phyloP scores from a whole-genome alignment of 2,113 vertebrate genomes.

The Lynx canadensis region DNA sequence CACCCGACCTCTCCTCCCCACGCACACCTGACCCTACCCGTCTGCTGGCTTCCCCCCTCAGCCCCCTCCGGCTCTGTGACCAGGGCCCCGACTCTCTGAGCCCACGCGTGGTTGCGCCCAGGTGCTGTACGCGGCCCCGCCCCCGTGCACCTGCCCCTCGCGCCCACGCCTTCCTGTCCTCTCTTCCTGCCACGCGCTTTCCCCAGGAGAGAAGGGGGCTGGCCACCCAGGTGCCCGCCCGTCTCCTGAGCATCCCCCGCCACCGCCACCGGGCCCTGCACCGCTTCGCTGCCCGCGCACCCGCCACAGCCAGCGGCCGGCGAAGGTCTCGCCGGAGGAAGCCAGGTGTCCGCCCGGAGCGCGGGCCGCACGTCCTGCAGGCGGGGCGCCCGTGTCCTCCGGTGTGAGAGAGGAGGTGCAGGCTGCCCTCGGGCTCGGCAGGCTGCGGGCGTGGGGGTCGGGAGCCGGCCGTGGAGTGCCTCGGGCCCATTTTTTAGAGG shows the following conservation, averaged over 20 bases:
- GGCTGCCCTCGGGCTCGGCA: rapidly evolving
- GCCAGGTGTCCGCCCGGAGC: background rate
- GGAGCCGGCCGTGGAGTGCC: rapidly evolving
- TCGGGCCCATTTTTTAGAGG: background rate
- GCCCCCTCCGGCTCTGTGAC: background rate
- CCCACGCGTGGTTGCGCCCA: background rate
- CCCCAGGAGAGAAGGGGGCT: background rate
- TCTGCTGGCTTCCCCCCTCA: background rate
- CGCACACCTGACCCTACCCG: background rate
- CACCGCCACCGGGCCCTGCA: rapidly evolving
- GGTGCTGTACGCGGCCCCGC: too few species aligned
- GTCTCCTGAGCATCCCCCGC: background rate
- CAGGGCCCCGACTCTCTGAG: background rate
- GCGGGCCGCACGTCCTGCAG: rapidly evolving
- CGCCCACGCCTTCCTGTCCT: background rate
- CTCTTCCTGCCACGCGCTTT: background rate
- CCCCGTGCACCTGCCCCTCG: background rate
- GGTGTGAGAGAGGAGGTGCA: rapidly evolving
- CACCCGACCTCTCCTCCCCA: background rate
- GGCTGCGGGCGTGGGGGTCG: background rate
- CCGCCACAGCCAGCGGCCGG: rapidly evolving
- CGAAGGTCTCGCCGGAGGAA: background rate
- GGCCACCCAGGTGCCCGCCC: background rate
- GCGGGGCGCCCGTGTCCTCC: rapidly evolving
- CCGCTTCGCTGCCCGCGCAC: background rate